A percentile compares a stretch with the other conserved stretches of the same genome.
phyloP scores from a whole-genome alignment of 2,113 vertebrate genomes.

The Cyanocitta stelleri region DNA sequence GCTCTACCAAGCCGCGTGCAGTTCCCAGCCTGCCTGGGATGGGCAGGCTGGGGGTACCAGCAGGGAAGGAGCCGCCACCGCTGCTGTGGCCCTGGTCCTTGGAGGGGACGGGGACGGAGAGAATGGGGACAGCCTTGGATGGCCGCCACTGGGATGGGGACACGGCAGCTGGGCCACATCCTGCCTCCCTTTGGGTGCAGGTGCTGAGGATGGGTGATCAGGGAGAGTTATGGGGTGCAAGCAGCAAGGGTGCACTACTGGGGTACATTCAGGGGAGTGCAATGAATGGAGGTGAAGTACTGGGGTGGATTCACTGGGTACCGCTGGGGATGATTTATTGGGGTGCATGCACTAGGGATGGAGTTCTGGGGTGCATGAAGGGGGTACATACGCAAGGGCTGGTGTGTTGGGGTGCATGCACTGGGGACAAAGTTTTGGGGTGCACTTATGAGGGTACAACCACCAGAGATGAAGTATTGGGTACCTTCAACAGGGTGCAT shows the following conservation, averaged over 20 bases:
- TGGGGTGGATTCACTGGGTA: neutral
- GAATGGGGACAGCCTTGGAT: fast-evolving
- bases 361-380: neutral
- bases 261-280: neutral
- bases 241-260: fast-evolving
- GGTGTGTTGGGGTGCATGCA: neutral
- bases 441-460: neutral
- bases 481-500: neutral
- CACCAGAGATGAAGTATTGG: neutral
- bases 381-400: neutral
- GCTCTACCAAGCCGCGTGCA: neutral
- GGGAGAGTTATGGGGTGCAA: too few relatives aligned
- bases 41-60: neutral
- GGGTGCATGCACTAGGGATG: too few relatives aligned
- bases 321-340: neutral
- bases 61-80: fast-evolving
- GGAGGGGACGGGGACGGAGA: fast-evolving
- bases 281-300: neutral
- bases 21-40: slow-evolving; percentile 6
- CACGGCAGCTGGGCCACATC: fast-evolving
- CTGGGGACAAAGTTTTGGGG: neutral
- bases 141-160: neutral
- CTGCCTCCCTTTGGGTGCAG: neutral
- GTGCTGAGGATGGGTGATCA: fast-evolving
- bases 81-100: fast-evolving